Evolutionary conservation across 2,888 invertebrate genomes (phyloP), one percentile per base, ranked within the genome.

Genomic region (Eristalis pertinax): DNA sequence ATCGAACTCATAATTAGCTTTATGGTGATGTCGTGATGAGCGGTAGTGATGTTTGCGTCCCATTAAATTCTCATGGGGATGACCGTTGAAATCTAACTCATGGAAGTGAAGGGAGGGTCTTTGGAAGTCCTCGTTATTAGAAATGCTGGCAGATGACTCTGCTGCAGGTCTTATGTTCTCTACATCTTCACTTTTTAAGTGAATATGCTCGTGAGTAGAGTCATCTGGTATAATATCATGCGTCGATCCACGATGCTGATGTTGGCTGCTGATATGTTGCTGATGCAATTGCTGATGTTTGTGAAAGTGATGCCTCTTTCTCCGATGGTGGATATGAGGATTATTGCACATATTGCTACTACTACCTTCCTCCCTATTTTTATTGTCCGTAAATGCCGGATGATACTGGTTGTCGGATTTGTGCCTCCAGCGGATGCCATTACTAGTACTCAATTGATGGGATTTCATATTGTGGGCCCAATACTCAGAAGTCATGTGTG

Each of bases 271-370:
- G 60, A 60, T 29, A 63, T 73, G 70, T 26, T 70, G 84, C 22
- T 70, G 69, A 7, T 75, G 22, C 4, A 22, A 69, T 13, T 86
- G 75, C 7, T 83, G 87, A 1, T 87, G 64, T 32, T 70, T 58
- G 22, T 84, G 87, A 22, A 72, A 58, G 15, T 86, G 87, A 62
- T 87, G 87, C 43, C 87, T 70, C 73, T 87, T 87, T 26, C 75
- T 58, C 11, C 84, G 84, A 62, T 79, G 84, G 24, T 82, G 68
- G 0, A 64, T 38, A 7, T 79, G 75, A 43, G 76, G 79, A 64
- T 58, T 62, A 32, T 67, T 74, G n/a, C 70, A 85, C 19, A 10
- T 60, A 24, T 35, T 72, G 26, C 56, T 69, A 22, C 65, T 72
- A 4, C 35, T 60, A 5, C 13, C 43, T 60, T 72, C 84, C 13